Evolutionary conservation across 2,113 vertebrate species (phyloP), one percentile per base, ranked within the genome.

Genomic region (Tretioscincus oriximinensis): DNA sequence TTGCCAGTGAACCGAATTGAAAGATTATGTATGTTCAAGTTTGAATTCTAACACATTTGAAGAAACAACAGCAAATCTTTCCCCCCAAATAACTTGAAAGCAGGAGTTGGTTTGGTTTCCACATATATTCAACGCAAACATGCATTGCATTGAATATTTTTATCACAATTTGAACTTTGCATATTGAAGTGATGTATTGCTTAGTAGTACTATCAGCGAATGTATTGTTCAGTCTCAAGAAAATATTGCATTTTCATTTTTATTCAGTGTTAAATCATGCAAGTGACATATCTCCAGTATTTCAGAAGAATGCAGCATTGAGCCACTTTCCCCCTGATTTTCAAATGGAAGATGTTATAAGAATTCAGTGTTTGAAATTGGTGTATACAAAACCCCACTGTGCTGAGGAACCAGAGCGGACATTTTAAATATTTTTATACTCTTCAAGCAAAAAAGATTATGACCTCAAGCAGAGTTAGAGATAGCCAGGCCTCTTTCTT

Each of bases 351-450:
- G 70, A 84, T 81, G 84, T 88, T 91, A 89, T 86, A 85, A 74
- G 91, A 92, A 86, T 69, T 70, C 78, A 85, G 78, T 74, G 47
- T 64, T 31, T 80, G 58, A 73, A 64, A 8, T 28, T 22, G 49
- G 80, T 86, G 87, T 85, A 76, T 90, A 83, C 77, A 64, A 72
- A 84, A 61, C 60, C 77, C 86, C 84, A 91, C 88, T 92, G 87
- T 90, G 80, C 81, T 90, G 83, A 77, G 71, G 47, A 78, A 85
- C n/a, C 35, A 89, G 87, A 88, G 87, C 82, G 87, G 89, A 90
- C 85, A 85, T 82, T 86, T 87, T 89, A 82, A 85, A 90, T 89
- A 77, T 89, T 90, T 90, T 86, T 87, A 67, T 79, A 81, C 69
- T 85, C 88, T 91, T 80, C 68, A 69, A 85, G 82, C 79, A 92